A percentile compares a stretch with the other conserved stretches of the same genome.
phyloP scores from a whole-genome alignment of 2,888 invertebrate genomes.

The Mactromeris polynyma region DNA sequence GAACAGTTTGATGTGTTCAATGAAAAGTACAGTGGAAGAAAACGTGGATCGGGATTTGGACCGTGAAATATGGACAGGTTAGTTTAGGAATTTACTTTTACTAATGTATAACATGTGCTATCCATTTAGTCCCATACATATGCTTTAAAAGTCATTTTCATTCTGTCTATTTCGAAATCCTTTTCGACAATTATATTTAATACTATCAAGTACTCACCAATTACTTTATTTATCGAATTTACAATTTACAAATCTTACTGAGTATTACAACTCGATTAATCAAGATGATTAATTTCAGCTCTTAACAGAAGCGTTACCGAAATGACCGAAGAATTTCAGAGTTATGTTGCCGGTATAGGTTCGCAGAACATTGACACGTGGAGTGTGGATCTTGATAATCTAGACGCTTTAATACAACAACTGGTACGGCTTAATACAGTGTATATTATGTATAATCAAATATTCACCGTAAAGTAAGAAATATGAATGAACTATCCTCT shows the following conservation, averaged over 20 bases:
- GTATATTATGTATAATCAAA: not conserved
- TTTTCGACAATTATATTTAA: too few relatives aligned
- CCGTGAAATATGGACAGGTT: slow-evolving; percentile 9
- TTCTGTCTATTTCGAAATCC: too few relatives aligned
- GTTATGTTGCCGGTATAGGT: not conserved
- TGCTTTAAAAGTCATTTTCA: too few relatives aligned
- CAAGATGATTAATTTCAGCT: not conserved
- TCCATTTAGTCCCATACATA: too few relatives aligned
- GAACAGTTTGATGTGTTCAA: not conserved
- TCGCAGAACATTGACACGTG: not conserved
- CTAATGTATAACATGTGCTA: too few relatives aligned
- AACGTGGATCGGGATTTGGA: not conserved
- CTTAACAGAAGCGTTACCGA: not conserved
- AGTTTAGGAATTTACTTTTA: too few relatives aligned
- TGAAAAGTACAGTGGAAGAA: not conserved
- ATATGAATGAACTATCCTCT: too few relatives aligned
- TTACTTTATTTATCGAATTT: too few relatives aligned
- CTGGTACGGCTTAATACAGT: not conserved
- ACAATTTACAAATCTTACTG: not conserved
- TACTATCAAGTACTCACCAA: too few relatives aligned
- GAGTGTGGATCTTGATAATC: not conserved
- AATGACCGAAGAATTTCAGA: not conserved
- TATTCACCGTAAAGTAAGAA: too few relatives aligned
- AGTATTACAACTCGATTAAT: not conserved
- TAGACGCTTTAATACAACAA: not conserved